Evolutionary conservation across 2,113 vertebrate species (phyloP).

Genomic region (Elephantulus edwardii): DNA sequence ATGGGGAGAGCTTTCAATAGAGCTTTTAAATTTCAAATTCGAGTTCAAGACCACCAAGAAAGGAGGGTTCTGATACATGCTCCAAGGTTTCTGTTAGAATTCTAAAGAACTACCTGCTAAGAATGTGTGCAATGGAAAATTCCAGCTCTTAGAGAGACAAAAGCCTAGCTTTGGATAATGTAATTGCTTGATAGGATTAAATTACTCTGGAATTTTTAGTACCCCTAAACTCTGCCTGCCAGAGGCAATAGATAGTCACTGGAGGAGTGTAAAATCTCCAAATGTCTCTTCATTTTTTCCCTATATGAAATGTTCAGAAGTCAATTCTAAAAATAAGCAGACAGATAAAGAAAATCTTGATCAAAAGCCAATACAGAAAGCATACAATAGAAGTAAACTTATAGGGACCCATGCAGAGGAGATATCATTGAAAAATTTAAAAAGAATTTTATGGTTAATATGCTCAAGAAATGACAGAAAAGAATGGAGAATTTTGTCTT

Average conservation of each 20-base stretch:
- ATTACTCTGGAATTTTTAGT: conserved; percentile 14
- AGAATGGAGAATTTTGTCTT: neutral
- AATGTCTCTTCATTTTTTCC: neutral
- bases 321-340: neutral
- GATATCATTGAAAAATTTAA: neutral
- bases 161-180: conserved; percentile 24
- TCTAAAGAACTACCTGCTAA: neutral
- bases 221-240: neutral
- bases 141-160: neutral
- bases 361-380: neutral
- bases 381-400: neutral
- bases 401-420: neutral
- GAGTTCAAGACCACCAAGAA: too few relatives aligned
- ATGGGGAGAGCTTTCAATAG: neutral
- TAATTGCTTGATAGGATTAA: conserved; percentile 1
- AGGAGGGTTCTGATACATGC: neutral
- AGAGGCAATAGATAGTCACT: neutral
- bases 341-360: neutral
- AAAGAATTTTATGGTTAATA: neutral
- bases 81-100: neutral
- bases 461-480: neutral
- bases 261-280: neutral
- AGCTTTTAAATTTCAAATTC: too few relatives aligned
- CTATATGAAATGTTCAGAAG: neutral
- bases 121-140: neutral